A percentile compares a stretch with the other conserved stretches of the same genome.
Evolutionary conservation across 2,888 invertebrate genomes (phyloP).

Genomic region (Thelaira solivaga): DNA sequence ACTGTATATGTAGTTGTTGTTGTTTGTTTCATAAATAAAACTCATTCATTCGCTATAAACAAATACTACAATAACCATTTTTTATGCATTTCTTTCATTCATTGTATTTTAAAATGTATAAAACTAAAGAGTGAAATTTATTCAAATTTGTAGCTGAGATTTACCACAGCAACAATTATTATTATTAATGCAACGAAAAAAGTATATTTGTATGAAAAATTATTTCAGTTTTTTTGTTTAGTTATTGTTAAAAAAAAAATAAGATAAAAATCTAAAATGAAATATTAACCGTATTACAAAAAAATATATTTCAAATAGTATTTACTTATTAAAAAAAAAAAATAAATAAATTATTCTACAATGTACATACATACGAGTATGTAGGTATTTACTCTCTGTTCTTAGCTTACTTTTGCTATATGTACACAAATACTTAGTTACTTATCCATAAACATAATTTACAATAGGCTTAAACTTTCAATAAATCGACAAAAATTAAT

Average conservation of each 20-base stretch:
- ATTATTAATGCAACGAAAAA: conserved; percentile 16
- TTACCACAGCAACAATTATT: conserved; percentile 55
- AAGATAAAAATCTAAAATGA: conserved; percentile 56
- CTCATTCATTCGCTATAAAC: conserved; percentile 43
- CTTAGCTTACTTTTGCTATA: neutral
- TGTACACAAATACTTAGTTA: neutral
- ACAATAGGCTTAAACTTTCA: conserved; percentile 52
- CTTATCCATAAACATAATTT: conserved; percentile 9
- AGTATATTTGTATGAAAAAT: conserved; percentile 43
- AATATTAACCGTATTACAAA: conserved; percentile 31
- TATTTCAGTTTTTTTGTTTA: neutral
- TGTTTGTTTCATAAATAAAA: conserved; percentile 51
- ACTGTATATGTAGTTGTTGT: neutral
- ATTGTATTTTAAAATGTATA: conserved; percentile 40
- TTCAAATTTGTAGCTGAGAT: conserved; percentile 55
- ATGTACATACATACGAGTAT: too few relatives aligned
- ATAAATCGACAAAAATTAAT: conserved; percentile 62
- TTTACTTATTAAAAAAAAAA: conserved; percentile 18
- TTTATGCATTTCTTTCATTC: conserved; percentile 39
- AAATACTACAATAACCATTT: conserved; percentile 42
- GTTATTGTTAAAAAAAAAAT: conserved; percentile 4
- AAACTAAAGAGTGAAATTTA: conserved; percentile 60
- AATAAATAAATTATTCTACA: conserved; percentile 26
- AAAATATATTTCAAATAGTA: conserved; percentile 5
- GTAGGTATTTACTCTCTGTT: neutral